Conservation (phyloP, 2,888 invertebrate species). For the Mesorhabditis spiculigera region DNA sequence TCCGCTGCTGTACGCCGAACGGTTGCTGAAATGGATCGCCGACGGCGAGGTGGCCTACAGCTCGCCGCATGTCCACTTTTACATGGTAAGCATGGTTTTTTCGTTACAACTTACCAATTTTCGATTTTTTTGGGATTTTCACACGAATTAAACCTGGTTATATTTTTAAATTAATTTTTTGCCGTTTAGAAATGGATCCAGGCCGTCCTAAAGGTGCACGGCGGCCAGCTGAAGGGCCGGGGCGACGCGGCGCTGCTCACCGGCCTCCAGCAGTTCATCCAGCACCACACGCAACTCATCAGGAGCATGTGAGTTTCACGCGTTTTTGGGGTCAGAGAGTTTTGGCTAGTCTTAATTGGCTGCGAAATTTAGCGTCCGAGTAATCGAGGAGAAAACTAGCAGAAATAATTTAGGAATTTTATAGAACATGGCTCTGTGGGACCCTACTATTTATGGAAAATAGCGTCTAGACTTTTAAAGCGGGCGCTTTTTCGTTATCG, state of each 20-base stretch:
- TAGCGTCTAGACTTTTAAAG: too few relatives aligned
- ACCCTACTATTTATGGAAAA: too few relatives aligned
- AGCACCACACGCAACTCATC: conserved; percentile 33
- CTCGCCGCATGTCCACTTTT: conserved; percentile 82
- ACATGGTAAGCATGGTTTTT: too few relatives aligned
- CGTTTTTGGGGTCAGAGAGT: not conserved
- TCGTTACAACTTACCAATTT: too few relatives aligned
- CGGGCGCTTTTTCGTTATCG: too few relatives aligned
- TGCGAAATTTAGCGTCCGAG: too few relatives aligned
- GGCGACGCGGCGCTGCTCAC: conserved; percentile 40
- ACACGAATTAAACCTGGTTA: too few relatives aligned
- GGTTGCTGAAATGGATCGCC: conserved; percentile 72
- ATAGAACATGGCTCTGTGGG: too few relatives aligned
- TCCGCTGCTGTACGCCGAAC: conserved; percentile 74
- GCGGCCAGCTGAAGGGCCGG: conserved; percentile 39
- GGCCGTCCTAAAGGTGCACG: conserved; percentile 38
- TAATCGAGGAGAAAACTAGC: too few relatives aligned
- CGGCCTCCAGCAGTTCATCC: conserved; percentile 45
- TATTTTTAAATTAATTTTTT: too few relatives aligned
- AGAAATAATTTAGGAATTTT: too few relatives aligned
- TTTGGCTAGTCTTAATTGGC: not conserved
- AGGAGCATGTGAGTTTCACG: conserved; percentile 21
- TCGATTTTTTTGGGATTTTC: too few relatives aligned
- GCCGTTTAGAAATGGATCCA: conserved; percentile 39
- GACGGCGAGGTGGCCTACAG: conserved; percentile 68